Conservation (phyloP, 2,888 invertebrate genomes). For the Branchellion lobata region DNA sequence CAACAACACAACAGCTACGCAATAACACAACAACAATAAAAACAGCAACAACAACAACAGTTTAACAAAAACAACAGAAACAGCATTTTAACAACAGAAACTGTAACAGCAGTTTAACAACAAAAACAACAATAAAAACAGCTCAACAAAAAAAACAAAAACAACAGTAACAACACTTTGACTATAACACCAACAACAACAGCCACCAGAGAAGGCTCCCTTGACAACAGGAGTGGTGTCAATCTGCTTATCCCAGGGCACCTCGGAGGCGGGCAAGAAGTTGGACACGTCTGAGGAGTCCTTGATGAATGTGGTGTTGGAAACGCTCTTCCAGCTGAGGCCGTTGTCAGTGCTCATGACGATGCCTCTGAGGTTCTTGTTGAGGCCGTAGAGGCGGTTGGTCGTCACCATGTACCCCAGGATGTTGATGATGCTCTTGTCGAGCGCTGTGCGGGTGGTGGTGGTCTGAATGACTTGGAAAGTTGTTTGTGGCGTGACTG, state of each 20-base stretch:
- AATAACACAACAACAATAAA: too few species aligned
- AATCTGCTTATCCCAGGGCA: constrained; percentile 37
- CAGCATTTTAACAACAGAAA: too few species aligned
- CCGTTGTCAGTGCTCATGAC: constrained; percentile 55
- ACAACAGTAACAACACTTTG: too few species aligned
- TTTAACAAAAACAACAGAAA: too few species aligned
- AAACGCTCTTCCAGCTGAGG: constrained; percentile 52
- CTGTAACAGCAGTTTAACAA: too few species aligned
- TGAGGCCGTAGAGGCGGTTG: constrained; percentile 54
- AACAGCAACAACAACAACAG: too few species aligned
- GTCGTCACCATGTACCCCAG: constrained; percentile 52
- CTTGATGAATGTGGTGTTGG: neutral
- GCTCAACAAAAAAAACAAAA: too few species aligned
- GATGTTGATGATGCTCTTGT: constrained; percentile 52
- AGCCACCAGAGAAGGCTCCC: constrained; percentile 30
- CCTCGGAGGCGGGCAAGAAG: constrained; percentile 6
- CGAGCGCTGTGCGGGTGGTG: constrained; percentile 49
- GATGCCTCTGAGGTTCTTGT: constrained; percentile 52
- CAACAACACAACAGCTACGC: too few species aligned
- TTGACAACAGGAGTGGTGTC: constrained; percentile 25
- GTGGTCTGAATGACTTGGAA: too few species aligned
- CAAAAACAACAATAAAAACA: too few species aligned
- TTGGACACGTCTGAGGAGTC: neutral
- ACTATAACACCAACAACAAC: too few species aligned
- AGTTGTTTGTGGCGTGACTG: too few species aligned